phyloP scores from a whole-genome alignment of 2,797 vertebrate genomes.

The Esox lucius region DNA sequence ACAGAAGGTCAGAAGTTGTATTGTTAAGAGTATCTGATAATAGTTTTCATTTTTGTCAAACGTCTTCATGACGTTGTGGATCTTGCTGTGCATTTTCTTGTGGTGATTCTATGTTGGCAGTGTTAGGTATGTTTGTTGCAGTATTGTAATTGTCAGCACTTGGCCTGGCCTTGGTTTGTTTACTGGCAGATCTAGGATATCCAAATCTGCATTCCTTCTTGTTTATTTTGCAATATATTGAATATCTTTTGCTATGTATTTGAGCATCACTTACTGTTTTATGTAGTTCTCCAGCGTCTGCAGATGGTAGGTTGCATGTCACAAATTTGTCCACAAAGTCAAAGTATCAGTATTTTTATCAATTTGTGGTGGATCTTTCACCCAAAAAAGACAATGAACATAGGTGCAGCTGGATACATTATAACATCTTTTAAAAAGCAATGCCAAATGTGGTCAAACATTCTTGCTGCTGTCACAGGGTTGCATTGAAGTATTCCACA shows the following conservation, averaged over 20 bases:
- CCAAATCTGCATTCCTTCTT: too few species aligned
- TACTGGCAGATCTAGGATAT: too few species aligned
- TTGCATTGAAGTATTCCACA: background rate
- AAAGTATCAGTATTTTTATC: conserved; percentile 6
- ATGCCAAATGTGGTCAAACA: conserved; percentile 26
- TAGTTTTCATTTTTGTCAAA: background rate
- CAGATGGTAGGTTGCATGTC: conserved; percentile 21
- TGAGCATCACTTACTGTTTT: conserved; percentile 25
- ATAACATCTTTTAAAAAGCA: conserved; percentile 16
- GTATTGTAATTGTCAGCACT: too few species aligned
- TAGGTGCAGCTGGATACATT: conserved; percentile 14
- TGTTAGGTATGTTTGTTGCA: too few species aligned
- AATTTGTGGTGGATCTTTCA: conserved; percentile 20
- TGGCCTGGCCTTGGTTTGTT: too few species aligned
- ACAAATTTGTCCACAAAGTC: conserved; percentile 25
- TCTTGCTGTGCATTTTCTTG: too few species aligned
- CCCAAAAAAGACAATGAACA: conserved; percentile 14
- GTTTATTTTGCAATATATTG: too few species aligned
- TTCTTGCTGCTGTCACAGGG: conserved; percentile 21
- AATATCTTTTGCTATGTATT: conserved; percentile 24
- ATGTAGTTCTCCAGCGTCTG: conserved; percentile 10
- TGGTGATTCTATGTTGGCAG: too few species aligned
- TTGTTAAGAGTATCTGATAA: background rate
- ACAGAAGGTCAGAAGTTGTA: background rate
- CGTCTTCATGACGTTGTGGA: background rate